These are phyloP conservation scores for Xenops minutus DNA, from an alignment of 2,797 vertebrate genomes.

Conservation along the genomic window DNA sequence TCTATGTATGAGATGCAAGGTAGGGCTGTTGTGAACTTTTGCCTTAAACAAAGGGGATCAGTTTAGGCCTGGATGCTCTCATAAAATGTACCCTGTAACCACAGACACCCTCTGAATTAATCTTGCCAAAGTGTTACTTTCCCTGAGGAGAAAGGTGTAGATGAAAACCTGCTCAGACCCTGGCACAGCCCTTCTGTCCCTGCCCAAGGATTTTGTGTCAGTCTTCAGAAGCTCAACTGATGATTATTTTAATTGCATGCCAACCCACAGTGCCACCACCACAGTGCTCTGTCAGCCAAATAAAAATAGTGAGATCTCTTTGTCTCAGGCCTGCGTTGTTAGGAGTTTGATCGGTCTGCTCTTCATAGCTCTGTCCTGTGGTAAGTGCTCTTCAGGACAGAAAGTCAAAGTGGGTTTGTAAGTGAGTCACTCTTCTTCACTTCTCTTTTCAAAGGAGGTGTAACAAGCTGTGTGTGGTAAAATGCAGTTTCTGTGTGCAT, in stretches of 20 bases:
- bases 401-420: not conserved
- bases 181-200: not conserved
- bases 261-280: fast-evolving
- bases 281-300: not conserved
- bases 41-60: not conserved
- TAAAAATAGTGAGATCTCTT: not conserved
- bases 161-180: not conserved
- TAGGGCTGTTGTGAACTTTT: not conserved
- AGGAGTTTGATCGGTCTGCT: not conserved
- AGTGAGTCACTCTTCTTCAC: not conserved
- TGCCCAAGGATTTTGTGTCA: not conserved
- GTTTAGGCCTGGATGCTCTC: not conserved
- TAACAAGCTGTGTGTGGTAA: not conserved
- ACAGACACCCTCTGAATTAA: not conserved
- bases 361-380: not conserved
- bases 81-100: not conserved
- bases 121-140: not conserved
- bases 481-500: not conserved
- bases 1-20: not conserved
- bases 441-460: not conserved
- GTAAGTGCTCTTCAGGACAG: slow-evolving; percentile 25
- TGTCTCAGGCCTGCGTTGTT: not conserved
- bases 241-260: not conserved
- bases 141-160: not conserved
- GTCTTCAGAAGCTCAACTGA: not conserved